Conservation (phyloP, 2,888 invertebrate genomes). For the Lasioglossum calceatum region DNA sequence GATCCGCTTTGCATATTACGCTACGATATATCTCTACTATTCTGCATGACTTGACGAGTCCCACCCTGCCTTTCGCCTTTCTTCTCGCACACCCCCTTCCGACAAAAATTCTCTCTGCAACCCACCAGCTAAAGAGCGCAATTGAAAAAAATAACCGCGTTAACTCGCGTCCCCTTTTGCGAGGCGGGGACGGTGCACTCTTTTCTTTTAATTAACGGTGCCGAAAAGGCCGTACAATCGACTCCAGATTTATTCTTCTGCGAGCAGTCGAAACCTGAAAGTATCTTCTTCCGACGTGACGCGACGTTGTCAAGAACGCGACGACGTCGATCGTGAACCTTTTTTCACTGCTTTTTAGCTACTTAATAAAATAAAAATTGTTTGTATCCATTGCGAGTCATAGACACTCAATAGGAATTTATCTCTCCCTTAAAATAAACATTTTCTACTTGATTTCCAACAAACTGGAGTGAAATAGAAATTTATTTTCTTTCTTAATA, state of each 20-base stretch:
- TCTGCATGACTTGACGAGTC: constrained; percentile 67
- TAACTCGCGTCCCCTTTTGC: neutral
- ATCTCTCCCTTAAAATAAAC: too few species aligned
- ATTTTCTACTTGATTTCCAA: too few species aligned
- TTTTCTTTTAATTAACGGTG: neutral
- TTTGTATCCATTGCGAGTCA: too few species aligned
- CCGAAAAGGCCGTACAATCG: neutral
- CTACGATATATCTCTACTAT: constrained; percentile 75
- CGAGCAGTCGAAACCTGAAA: neutral
- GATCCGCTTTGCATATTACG: constrained; percentile 81
- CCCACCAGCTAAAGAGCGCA: constrained; percentile 39
- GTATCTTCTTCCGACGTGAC: neutral
- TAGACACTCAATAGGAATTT: too few species aligned
- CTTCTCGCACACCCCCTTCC: constrained; percentile 42
- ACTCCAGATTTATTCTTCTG: neutral
- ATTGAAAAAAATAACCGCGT: constrained; percentile 42
- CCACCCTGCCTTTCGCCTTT: constrained; percentile 53
- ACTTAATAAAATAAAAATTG: too few species aligned
- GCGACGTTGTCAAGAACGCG: too few species aligned
- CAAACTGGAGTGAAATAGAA: too few species aligned
- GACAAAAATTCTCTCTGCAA: constrained; percentile 15
- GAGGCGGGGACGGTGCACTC: neutral
- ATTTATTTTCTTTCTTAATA: too few species aligned
- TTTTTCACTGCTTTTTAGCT: too few species aligned
- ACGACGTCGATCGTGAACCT: too few species aligned